These are phyloP conservation scores for Bombylius discolor DNA, from an alignment of 2,888 invertebrate genomes.

Conservation along the genomic window DNA sequence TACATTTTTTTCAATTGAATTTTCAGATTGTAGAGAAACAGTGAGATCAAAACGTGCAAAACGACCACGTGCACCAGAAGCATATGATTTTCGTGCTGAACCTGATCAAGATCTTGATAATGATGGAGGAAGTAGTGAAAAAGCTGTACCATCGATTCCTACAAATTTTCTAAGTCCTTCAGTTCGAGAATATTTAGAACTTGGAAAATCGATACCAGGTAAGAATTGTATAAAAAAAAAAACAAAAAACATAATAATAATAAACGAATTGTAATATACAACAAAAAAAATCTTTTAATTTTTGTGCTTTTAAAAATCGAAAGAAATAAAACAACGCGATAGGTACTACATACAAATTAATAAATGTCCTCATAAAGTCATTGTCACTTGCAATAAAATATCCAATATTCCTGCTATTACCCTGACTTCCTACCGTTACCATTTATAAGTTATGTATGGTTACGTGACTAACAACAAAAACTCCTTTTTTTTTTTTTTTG, in stretches of 20 bases:
- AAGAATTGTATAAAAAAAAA: constrained; percentile 22
- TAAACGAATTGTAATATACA: no score
- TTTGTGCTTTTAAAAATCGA: no score
- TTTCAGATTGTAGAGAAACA: constrained; percentile 44
- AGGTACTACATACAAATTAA: no score
- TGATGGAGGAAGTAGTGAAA: constrained; percentile 32
- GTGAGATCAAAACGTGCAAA: constrained; percentile 48
- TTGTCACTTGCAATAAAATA: no score
- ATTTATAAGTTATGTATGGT: no score
- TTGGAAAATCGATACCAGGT: constrained; percentile 84
- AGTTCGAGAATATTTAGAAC: constrained; percentile 71
- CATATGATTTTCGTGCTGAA: constrained; percentile 33
- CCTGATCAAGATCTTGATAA: constrained; percentile 38
- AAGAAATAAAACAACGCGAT: no score
- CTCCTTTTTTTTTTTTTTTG: no score
- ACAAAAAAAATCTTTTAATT: no score
- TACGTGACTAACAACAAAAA: no score
- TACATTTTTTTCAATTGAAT: constrained; percentile 10
- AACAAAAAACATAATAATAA: background rate
- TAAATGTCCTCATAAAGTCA: no score
- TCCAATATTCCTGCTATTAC: no score
- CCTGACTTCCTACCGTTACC: no score
- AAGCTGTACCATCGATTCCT: constrained; percentile 43
- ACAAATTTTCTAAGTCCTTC: constrained; percentile 71
- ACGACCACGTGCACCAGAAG: constrained; percentile 45